Percentiles rank a stretch among this genome's conserved stretches.
These are phyloP conservation scores for Rhinoderma darwinii DNA, from an alignment of 2,113 vertebrate species.

Conservation along the genomic window DNA sequence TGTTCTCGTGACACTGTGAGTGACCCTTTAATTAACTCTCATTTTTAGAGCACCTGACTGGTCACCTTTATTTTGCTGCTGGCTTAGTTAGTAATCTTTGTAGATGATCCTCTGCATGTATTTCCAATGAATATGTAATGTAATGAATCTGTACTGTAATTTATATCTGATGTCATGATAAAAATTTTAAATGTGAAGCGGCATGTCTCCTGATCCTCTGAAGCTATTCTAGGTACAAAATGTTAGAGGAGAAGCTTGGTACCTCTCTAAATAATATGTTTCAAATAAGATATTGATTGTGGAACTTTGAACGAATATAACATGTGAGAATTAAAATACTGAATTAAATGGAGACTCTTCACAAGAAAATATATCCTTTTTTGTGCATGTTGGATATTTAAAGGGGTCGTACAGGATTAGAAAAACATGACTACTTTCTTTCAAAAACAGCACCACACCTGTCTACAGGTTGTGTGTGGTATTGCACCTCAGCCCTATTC, in stretches of 20 bases:
- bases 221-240: neutral
- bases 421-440: too few species aligned
- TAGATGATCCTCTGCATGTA: slow-evolving; percentile 32
- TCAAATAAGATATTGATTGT: too few species aligned
- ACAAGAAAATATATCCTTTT: too few species aligned
- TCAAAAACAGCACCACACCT: too few species aligned
- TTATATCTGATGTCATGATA: slow-evolving; percentile 17
- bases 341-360: too few species aligned
- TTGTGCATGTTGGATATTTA: too few species aligned
- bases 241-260: too few species aligned
- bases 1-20: neutral
- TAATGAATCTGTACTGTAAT: slow-evolving; percentile 16
- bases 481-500: too few species aligned
- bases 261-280: neutral
- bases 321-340: too few species aligned
- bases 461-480: too few species aligned
- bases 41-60: neutral
- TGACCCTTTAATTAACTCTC: slow-evolving; percentile 17
- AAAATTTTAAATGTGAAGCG: neutral
- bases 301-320: too few species aligned
- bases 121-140: slow-evolving; percentile 33
- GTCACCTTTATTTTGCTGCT: neutral
- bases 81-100: slow-evolving; percentile 26
- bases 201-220: neutral
- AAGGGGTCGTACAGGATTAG: too few species aligned